These are phyloP conservation scores for Phenganax subtilis DNA, from an alignment of 92 coral and sea anemone species.

Conservation along the genomic window DNA sequence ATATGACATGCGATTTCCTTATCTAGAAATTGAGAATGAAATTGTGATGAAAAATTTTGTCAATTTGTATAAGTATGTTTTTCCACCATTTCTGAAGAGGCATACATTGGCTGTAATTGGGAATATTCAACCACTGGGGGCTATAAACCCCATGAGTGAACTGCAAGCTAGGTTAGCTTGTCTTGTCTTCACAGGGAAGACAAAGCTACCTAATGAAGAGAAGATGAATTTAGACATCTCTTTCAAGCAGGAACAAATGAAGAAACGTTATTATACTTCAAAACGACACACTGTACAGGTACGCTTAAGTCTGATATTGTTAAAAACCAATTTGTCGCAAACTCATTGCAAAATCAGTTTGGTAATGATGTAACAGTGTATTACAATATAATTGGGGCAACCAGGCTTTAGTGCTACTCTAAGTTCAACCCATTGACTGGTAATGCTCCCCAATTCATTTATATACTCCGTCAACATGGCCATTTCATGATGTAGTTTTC, in stretches of 20 bases:
- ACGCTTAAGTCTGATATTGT: background rate
- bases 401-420: no score
- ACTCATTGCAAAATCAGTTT: no score
- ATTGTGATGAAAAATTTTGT: conserved; percentile 63
- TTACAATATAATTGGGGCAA: no score
- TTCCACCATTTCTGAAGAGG: conserved; percentile 67
- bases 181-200: conserved; percentile 59
- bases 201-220: conserved; percentile 51
- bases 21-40: conserved; percentile 62
- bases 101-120: conserved; percentile 82
- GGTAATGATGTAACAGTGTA: no score
- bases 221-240: conserved; percentile 64
- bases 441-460: no score
- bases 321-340: no score
- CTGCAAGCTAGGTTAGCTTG: conserved; percentile 87
- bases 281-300: conserved; percentile 89
- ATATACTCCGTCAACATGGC: no score
- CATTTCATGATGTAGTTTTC: no score
- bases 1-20: conserved; percentile 69
- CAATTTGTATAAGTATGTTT: conserved; percentile 80
- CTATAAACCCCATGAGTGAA: conserved; percentile 73
- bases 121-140: conserved; percentile 80
- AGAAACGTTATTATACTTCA: conserved; percentile 62
- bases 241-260: conserved; percentile 58
- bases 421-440: no score